Conservation (phyloP, 92 coral and sea anemone genomes). For the Pocillopora meandrina region DNA sequence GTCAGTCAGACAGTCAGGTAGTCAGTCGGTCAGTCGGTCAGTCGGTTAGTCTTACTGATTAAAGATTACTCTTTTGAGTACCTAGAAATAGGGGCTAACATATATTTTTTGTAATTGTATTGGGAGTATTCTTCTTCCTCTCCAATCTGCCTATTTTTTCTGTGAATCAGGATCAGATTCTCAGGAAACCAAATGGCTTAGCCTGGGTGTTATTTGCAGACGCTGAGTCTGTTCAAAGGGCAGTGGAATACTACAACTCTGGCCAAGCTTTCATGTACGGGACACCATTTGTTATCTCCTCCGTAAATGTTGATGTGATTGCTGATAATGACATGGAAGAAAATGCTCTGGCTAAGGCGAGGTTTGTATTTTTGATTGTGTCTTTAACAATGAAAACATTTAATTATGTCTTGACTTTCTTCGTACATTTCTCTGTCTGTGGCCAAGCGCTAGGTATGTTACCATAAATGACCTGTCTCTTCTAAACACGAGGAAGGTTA, state of each 20-base stretch:
- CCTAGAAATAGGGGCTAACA: no score
- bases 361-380: constrained; percentile 25
- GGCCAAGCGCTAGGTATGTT: no score
- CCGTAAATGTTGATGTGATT: constrained; percentile 43
- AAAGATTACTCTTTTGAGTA: neutral
- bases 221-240: constrained; percentile 53
- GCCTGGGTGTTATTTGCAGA: constrained; percentile 74
- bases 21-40: neutral
- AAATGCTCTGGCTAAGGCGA: constrained; percentile 44
- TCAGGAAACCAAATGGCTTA: constrained; percentile 74
- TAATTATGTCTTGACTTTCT: neutral
- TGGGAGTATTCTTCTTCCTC: no score
- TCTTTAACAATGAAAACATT: neutral
- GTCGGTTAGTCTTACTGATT: neutral
- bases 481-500: no score
- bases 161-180: constrained; percentile 60
- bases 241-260: constrained; percentile 62
- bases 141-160: neutral
- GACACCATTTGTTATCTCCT: constrained; percentile 60
- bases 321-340: constrained; percentile 14
- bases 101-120: neutral
- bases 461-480: no score
- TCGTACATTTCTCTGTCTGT: neutral
- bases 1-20: neutral
- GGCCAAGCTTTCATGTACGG: constrained; percentile 76